Base-by-base conservation (phyloP, 92 coral and sea anemone genomes). In the Ricordea florida region DNA sequence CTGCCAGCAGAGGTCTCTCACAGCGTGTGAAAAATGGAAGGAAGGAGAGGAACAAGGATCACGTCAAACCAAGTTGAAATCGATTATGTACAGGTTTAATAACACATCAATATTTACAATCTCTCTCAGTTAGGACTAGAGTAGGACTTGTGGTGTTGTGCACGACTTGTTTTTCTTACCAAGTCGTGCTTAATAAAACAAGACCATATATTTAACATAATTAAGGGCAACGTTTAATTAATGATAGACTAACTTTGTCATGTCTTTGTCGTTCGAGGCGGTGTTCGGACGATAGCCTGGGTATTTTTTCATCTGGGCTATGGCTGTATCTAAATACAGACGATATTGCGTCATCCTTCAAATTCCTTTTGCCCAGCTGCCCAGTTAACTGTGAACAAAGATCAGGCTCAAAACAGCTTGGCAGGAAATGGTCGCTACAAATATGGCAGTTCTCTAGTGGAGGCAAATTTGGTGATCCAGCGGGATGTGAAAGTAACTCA, bases 261-360 rank as follows among this genome's bases (percentile, higher is more conserved):
- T 45, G 44, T n/a, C 28, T 47, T 15, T 35, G 32, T 23, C 62
- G 35, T 18, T 44, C n/a, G 32, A 14, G 52, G 21, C 72, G 72
- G 47, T 21, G 21, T 46, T 59, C 72, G 22, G 31, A 18, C 2
- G 51, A 40, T 7, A 37, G 18, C 40, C 49, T 18, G 13, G 81
- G 25, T 28, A 20, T 74, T 44, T 29, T n/a, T 16, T 38, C 25
- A 6, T 25, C n/a, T 18, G 47, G 71, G 23, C 32, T 20, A 28
- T 22, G 34, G 40, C 27, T 13, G 17, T n/a, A n/a, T n/a, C n/a
- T n/a, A n/a, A 60, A 74, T 46, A 25, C 25, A 3, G 48, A 28
- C 23, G 52, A 62, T 33, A 74, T 52, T 17, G 71, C 81, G 48
- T 60, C 81, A 8, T 30, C 37, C 62, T 49, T 74, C 32, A 74